phyloP scores from a whole-genome alignment of 1,140 invertebrate genomes.

The Drosophila mojavensis region DNA sequence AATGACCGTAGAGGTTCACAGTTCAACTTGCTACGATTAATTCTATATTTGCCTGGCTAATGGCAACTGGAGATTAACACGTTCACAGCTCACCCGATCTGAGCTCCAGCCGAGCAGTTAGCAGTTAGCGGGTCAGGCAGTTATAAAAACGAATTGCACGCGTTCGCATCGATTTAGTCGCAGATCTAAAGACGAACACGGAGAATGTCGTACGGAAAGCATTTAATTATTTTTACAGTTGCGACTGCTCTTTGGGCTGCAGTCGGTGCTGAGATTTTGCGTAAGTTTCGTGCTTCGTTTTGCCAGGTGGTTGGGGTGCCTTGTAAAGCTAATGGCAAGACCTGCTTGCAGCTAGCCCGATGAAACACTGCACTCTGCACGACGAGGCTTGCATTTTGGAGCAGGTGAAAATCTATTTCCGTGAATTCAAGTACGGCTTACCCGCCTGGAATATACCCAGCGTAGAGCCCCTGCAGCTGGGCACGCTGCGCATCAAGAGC shows the following conservation, averaged over 20 bases:
- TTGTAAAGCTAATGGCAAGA: not conserved
- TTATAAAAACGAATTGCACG: constrained; percentile 35
- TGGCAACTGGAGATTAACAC: constrained; percentile 1
- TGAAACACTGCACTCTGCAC: constrained; percentile 47
- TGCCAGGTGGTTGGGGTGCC: not conserved
- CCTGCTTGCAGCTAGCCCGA: constrained; percentile 31
- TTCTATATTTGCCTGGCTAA: constrained; percentile 21
- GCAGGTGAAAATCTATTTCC: constrained; percentile 43
- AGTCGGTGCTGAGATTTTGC: not conserved
- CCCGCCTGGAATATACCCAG: constrained; percentile 25
- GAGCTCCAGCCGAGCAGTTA: not conserved
- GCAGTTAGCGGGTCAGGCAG: not conserved
- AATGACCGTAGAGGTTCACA: not conserved
- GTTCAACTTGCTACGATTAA: not conserved
- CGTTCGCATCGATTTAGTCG: constrained; percentile 21
- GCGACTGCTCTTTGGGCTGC: not conserved
- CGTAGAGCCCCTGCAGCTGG: constrained; percentile 47
- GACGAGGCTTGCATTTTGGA: constrained; percentile 47
- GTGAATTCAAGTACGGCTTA: constrained; percentile 39
- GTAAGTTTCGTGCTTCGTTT: constrained; percentile 4
- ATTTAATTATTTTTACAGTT: not conserved
- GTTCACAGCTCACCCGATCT: not conserved
- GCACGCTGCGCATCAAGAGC: constrained; percentile 34
- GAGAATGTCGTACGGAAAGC: constrained; percentile 12
- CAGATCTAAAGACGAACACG: not conserved